These are phyloP conservation scores for Amazona ochrocephala DNA, from an alignment of 2,797 vertebrate species.

Conservation along the genomic window DNA sequence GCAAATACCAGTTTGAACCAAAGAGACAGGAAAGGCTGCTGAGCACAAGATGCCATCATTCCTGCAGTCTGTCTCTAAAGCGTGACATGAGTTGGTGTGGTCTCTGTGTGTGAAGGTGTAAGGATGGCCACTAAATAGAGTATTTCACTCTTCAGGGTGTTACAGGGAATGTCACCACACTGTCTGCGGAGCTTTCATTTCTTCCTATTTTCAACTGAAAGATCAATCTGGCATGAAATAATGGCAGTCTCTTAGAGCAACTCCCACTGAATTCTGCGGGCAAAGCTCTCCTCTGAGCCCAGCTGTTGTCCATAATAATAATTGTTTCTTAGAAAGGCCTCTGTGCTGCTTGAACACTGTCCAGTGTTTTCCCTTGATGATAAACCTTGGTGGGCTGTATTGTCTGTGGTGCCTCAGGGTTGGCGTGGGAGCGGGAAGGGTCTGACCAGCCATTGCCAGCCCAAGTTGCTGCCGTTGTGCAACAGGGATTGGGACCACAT, in stretches of 20 bases:
- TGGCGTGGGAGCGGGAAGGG: accelerated
- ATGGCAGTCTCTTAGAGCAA: not conserved
- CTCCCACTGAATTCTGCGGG: not conserved
- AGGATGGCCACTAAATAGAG: not conserved
- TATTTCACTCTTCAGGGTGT: not conserved
- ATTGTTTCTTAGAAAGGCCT: not conserved
- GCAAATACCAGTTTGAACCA: not conserved
- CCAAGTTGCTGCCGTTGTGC: not conserved
- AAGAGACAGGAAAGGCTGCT: not conserved
- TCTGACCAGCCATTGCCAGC: not conserved
- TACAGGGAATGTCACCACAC: not conserved
- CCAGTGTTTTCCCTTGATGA: not conserved
- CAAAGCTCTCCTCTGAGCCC: not conserved
- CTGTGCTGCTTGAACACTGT: accelerated
- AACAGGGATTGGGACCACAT: not conserved
- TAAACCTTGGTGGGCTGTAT: not conserved
- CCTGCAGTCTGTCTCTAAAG: not conserved
- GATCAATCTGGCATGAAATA: not conserved
- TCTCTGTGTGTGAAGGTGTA: not conserved
- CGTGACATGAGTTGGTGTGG: not conserved
- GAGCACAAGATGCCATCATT: not conserved
- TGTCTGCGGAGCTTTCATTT: not conserved
- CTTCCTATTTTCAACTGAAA: not conserved
- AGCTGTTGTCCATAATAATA: not conserved
- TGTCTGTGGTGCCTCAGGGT: not conserved